Evolutionary conservation across 2,888 invertebrate species (phyloP), one percentile per base, ranked within the genome.

Genomic region (Meteorus cinctellus): DNA sequence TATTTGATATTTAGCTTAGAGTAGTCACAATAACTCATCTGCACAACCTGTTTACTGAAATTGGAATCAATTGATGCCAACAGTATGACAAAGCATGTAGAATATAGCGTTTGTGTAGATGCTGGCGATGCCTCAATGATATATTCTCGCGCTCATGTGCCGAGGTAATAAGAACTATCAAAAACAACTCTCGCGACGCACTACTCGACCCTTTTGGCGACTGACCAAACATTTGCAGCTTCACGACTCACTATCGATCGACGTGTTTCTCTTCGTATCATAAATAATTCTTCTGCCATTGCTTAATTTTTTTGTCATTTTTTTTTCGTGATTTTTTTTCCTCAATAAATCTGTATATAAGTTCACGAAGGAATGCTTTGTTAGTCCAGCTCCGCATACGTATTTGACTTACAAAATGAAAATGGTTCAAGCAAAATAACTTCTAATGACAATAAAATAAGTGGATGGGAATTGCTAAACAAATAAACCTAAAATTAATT

Each of bases 181-280:
- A 74, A 65, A 77, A 77, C 63, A 77, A 74, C 65, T 73, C 75
- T 77, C 79, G 75, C 79, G 77, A 73, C 77, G 77, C 55, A 55
- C 60, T 75, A 78, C 79, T 79, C 79, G 79, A 80, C 80, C 80
- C 77, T 79, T 76, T 81, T 81, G 81, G 81, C 81, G 74, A 74
- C 72, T 66, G 76, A 81, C 81, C 81, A 81, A 74, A 76, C 74
- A 76, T 75, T 76, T 73, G 76, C 67, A 75, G 75, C 76, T 45
- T 45, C 41, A 24, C 80, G 80, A 81, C 81, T 80, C 78, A 80
- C 79, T 77, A 79, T 73, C 77, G 77, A 79, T 79, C 75, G 67
- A 51, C 75, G 72, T 72, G 72, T 76, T 76, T 69, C 72, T 62
- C 24, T 24, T 16, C 48, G 24, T 24, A 36, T 41, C 60, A 70